Percentiles rank a stretch among this genome's conserved stretches.
phyloP scores from a whole-genome alignment of 2,113 vertebrate genomes.

The Chlamydotis undulata region DNA sequence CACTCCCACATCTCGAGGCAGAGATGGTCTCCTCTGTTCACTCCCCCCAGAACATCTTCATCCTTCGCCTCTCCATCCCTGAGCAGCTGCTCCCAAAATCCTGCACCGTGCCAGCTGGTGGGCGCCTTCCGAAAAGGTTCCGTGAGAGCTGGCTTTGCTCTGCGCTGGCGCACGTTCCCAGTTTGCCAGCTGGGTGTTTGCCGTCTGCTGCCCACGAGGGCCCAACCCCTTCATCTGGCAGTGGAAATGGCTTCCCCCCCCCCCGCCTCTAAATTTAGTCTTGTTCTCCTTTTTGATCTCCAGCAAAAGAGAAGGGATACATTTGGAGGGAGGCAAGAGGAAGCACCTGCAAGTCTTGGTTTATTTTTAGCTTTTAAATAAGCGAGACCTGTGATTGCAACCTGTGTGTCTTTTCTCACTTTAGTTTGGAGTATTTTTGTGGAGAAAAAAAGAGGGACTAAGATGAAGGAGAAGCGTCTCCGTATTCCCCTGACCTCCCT shows the following conservation, averaged over 20 bases:
- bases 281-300: background rate
- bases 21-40: background rate
- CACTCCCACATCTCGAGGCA: fast-evolving
- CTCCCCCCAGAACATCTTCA: too few relatives aligned
- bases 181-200: background rate
- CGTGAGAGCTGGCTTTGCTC: background rate
- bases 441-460: too few relatives aligned
- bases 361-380: background rate
- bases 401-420: background rate
- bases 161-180: background rate
- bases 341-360: background rate
- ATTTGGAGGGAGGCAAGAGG: background rate
- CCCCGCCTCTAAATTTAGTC: background rate
- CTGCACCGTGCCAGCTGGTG: fast-evolving
- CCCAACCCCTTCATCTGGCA: background rate
- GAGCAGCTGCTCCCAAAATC: background rate
- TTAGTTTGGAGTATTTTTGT: background rate
- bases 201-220: fast-evolving
- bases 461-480: background rate
- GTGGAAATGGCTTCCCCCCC: background rate
- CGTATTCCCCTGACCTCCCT: background rate
- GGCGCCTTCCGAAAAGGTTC: background rate
- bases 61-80: fast-evolving
- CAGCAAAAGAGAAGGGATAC: background rate
- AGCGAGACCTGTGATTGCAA: background rate